Percentiles rank a stretch among this genome's conserved stretches.
Conservation (phyloP, 2,113 vertebrate species). For the Notiomystis cincta region DNA sequence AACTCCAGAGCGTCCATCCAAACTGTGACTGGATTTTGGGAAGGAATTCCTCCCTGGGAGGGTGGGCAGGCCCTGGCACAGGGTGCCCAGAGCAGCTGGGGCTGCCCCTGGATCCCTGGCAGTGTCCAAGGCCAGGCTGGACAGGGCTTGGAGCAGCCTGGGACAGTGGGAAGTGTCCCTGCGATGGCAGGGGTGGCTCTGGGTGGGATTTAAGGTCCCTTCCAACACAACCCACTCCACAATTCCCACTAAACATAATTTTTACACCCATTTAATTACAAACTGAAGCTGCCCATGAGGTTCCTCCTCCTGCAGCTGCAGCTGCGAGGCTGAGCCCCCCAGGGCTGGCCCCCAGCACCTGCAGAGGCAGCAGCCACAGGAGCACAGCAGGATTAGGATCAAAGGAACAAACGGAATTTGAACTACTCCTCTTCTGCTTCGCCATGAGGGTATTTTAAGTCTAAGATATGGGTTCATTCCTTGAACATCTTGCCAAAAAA, state of each 20-base stretch:
- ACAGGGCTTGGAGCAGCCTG: neutral
- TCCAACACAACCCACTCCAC: neutral
- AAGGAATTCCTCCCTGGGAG: accelerated
- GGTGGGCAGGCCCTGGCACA: neutral
- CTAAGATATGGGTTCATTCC: conserved; percentile 50
- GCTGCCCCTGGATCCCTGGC: neutral
- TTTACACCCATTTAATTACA: accelerated
- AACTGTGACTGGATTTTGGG: neutral
- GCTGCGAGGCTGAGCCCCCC: neutral
- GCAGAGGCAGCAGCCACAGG: neutral
- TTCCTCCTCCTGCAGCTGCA: neutral
- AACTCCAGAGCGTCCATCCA: neutral
- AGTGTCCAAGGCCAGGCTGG: neutral
- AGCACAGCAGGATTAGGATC: neutral
- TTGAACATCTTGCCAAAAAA: conserved; percentile 59
- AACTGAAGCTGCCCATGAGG: neutral
- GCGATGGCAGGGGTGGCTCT: neutral
- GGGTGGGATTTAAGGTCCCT: neutral
- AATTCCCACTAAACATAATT: accelerated
- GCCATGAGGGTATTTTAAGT: conserved; percentile 57
- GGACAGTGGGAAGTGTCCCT: neutral
- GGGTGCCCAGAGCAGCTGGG: neutral
- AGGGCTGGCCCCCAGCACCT: neutral
- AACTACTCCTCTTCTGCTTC: conserved; percentile 7
- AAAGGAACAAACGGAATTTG: conserved; percentile 20